Conservation (phyloP, 2,797 vertebrate genomes). For the Thaleichthys pacificus region DNA sequence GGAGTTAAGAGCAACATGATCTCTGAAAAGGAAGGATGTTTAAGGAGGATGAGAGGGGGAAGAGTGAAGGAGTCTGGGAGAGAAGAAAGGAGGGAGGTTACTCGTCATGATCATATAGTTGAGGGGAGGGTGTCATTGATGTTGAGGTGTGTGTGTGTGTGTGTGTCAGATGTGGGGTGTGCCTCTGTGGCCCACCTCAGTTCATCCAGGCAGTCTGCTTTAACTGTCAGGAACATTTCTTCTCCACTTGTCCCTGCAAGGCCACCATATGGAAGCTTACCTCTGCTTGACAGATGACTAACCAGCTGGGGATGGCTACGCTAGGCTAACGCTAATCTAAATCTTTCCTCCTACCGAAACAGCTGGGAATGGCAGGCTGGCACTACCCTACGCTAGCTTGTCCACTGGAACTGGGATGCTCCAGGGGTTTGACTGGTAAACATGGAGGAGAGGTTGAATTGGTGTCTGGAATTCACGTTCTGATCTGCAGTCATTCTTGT, state of each 20-base stretch:
- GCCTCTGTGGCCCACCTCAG: no score
- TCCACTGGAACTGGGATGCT: not conserved
- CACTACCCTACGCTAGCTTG: not conserved
- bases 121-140: no score
- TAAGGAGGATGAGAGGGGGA: not conserved
- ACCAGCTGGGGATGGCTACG: not conserved
- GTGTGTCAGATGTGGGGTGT: not conserved
- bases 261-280: constrained; percentile 7
- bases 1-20: not conserved
- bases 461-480: no score
- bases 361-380: constrained; percentile 9
- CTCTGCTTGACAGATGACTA: not conserved
- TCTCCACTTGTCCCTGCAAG: constrained; percentile 6
- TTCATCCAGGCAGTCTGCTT: no score
- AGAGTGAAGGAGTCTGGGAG: not conserved
- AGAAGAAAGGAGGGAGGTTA: no score
- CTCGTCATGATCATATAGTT: no score
- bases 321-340: no score
- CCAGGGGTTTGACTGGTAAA: no score
- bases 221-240: not conserved
- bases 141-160: not conserved
- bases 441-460: no score
- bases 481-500: no score
- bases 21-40: not conserved
- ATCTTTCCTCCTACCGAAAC: not conserved